Percentiles rank a stretch among this genome's conserved stretches.
These are phyloP conservation scores for Mesocentrotus franciscanus DNA, from an alignment of 53 echinoderm and acorn worm genomes.

Conservation along the genomic window DNA sequence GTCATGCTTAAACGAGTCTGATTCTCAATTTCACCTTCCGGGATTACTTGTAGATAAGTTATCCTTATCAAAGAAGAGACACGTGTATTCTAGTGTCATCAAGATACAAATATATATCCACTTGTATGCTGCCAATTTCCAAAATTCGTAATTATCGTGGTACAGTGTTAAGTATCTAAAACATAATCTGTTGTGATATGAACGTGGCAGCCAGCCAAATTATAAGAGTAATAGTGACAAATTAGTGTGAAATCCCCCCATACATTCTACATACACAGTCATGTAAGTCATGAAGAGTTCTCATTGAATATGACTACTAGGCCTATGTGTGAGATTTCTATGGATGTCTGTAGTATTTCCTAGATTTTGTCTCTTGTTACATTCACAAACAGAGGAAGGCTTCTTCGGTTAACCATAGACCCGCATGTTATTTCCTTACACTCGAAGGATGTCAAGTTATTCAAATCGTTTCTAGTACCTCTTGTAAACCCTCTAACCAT, in stretches of 20 bases:
- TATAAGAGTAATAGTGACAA: too few species aligned
- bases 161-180: too few species aligned
- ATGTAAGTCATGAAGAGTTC: background rate
- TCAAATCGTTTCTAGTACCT: background rate
- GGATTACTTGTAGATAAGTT: too few species aligned
- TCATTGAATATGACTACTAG: background rate
- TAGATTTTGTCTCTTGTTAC: slow-evolving; percentile 3
- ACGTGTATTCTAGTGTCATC: too few species aligned
- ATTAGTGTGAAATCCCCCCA: background rate
- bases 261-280: background rate
- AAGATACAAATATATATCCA: too few species aligned
- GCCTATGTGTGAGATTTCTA: background rate
- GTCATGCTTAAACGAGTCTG: too few species aligned
- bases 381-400: background rate
- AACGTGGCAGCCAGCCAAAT: too few species aligned
- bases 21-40: too few species aligned
- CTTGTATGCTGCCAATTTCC: too few species aligned
- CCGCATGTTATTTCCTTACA: background rate
- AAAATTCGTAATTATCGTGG: too few species aligned
- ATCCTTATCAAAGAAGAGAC: too few species aligned
- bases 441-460: slow-evolving; percentile 4
- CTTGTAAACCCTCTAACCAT: background rate
- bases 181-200: too few species aligned
- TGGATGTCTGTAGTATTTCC: slow-evolving; percentile 1
- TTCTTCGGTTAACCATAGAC: slow-evolving; percentile 1